These are phyloP conservation scores for Eciton burchellii DNA, from an alignment of 1,140 invertebrate genomes.

Conservation along the genomic window DNA sequence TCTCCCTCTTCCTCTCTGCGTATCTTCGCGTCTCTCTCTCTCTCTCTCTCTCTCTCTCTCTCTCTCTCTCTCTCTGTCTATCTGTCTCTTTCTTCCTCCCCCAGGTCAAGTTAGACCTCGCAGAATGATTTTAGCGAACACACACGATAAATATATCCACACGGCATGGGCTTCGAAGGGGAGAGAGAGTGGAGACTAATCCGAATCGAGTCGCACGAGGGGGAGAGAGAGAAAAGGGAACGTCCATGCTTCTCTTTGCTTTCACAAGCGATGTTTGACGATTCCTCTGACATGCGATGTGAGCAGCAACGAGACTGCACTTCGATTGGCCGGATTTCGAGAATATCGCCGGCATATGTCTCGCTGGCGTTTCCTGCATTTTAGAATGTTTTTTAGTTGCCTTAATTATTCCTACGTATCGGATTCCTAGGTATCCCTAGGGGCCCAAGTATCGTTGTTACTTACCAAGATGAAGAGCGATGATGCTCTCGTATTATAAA, in stretches of 20 bases:
- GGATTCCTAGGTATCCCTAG: no score
- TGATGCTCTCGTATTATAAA: no score
- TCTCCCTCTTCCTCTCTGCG: no score
- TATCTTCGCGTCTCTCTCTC: no score
- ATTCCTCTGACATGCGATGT: slow-evolving; percentile 31
- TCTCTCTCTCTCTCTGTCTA: background rate
- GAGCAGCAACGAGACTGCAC: slow-evolving; percentile 5
- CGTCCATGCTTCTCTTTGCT: slow-evolving; percentile 29
- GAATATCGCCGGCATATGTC: slow-evolving; percentile 5
- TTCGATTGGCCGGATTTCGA: background rate
- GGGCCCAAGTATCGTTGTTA: no score
- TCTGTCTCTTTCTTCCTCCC: background rate
- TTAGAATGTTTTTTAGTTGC: background rate
- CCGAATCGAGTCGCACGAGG: slow-evolving; percentile 8
- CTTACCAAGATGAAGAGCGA: background rate
- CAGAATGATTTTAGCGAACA: slow-evolving; percentile 73
- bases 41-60: background rate
- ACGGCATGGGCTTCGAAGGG: slow-evolving; percentile 13
- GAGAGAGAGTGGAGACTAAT: slow-evolving; percentile 3
- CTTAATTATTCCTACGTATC: background rate
- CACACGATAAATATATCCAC: slow-evolving; percentile 78
- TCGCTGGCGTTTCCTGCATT: background rate
- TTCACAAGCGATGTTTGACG: slow-evolving; percentile 22
- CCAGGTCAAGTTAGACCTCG: slow-evolving; percentile 8
- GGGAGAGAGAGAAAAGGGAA: slow-evolving; percentile 20